phyloP scores from a whole-genome alignment of 2,797 vertebrate species.

The Tarsius wallacei region DNA sequence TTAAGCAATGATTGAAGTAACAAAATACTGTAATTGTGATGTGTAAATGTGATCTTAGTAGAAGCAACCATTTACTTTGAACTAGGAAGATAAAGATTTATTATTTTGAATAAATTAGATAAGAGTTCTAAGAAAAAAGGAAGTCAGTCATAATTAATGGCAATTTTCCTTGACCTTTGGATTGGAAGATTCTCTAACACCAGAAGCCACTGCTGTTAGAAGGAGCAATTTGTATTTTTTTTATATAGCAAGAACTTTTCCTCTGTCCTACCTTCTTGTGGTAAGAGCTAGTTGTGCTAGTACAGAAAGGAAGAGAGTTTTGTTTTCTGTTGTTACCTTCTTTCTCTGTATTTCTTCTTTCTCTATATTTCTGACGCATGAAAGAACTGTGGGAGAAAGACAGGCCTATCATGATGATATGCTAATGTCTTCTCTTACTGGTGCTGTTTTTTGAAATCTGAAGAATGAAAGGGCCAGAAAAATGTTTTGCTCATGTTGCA shows the following conservation, averaged over 20 bases:
- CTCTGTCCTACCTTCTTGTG: neutral
- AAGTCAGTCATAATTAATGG: neutral
- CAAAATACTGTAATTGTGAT: neutral
- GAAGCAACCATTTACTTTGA: slow-evolving; percentile 51
- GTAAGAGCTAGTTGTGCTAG: neutral
- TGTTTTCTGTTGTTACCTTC: neutral
- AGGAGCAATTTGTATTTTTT: neutral
- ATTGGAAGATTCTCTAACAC: neutral
- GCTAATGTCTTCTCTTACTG: neutral
- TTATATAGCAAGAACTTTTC: neutral
- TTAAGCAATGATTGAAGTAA: neutral
- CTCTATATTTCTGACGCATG: slow-evolving; percentile 23
- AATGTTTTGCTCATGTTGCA: neutral
- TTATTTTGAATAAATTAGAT: slow-evolving; percentile 23
- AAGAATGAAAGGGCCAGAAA: neutral
- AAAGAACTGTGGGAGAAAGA: neutral
- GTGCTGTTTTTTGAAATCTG: neutral
- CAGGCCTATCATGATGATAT: neutral
- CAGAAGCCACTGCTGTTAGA: neutral
- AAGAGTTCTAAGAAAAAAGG: neutral
- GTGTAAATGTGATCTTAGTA: neutral
- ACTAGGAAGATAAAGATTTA: slow-evolving; percentile 25
- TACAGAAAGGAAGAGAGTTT: neutral
- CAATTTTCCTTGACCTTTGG: slow-evolving; percentile 33
- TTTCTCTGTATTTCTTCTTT: slow-evolving; percentile 6